Evolutionary conservation across 2,797 vertebrate genomes (phyloP).

Genomic region (Argentina silus): DNA sequence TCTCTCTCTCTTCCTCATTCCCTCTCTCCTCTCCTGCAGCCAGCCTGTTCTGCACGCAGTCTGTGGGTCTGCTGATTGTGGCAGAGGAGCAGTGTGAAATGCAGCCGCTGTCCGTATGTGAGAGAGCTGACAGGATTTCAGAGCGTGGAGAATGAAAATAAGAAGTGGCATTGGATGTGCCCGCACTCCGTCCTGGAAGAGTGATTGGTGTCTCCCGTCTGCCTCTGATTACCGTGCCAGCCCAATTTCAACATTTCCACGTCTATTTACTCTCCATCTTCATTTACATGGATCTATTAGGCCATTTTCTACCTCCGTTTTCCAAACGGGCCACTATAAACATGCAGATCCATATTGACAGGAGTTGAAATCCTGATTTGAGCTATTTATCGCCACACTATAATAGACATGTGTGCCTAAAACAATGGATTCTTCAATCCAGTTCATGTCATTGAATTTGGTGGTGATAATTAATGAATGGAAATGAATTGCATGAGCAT

Average conservation of each 20-base stretch:
- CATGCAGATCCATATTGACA: constrained; percentile 20
- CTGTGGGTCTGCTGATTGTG: constrained; percentile 60
- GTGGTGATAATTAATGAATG: neutral
- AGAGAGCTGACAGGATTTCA: constrained; percentile 75
- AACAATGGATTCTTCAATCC: neutral
- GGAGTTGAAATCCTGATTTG: constrained; percentile 12
- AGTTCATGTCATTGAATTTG: neutral
- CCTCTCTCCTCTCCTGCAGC: constrained; percentile 39
- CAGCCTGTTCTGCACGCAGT: constrained; percentile 36
- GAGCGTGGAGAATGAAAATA: constrained; percentile 73
- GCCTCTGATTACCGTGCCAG: constrained; percentile 60
- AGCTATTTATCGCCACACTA: neutral
- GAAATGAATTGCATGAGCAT: neutral
- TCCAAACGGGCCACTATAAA: constrained; percentile 27
- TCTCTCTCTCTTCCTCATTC: constrained; percentile 1
- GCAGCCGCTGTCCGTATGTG: constrained; percentile 67
- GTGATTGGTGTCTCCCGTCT: constrained; percentile 65
- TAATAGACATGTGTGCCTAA: neutral
- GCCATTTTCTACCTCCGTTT: constrained; percentile 40
- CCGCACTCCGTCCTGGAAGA: constrained; percentile 62
- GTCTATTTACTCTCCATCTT: constrained; percentile 62
- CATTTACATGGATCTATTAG: constrained; percentile 56
- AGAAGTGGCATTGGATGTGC: constrained; percentile 68
- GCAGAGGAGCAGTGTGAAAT: constrained; percentile 71
- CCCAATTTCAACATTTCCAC: constrained; percentile 63